A percentile compares a stretch with the other conserved stretches of the same genome.
Evolutionary conservation across 2,113 vertebrate species (phyloP).

Genomic region (Baryphthengus martii): DNA sequence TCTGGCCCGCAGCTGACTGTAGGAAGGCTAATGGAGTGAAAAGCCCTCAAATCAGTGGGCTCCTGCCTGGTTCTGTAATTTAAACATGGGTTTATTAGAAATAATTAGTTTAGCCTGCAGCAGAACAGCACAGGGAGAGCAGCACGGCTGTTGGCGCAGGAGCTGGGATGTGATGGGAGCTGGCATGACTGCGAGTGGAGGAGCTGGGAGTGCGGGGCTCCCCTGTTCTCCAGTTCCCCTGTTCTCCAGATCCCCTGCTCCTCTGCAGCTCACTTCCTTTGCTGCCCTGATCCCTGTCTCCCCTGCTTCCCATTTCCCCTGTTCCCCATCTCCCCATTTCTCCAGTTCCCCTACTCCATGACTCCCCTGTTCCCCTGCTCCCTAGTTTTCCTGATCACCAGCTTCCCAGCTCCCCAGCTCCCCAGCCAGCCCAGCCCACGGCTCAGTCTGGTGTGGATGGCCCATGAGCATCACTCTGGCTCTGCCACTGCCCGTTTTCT

Average conservation of each 20-base stretch:
- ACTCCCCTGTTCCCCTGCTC: neutral
- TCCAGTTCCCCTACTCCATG: rapidly evolving
- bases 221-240: neutral
- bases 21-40: neutral
- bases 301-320: rapidly evolving
- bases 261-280: too few species aligned
- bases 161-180: neutral
- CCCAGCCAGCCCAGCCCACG: rapidly evolving
- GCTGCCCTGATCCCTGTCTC: too few species aligned
- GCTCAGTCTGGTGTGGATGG: neutral
- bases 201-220: neutral
- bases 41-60: neutral
- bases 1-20: neutral
- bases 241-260: neutral
- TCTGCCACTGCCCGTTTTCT: rapidly evolving
- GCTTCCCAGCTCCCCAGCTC: neutral
- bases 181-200: rapidly evolving
- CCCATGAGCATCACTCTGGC: neutral
- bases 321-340: neutral
- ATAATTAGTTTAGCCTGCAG: neutral
- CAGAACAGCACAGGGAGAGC: neutral
- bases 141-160: neutral
- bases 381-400: neutral
- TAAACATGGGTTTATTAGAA: neutral
- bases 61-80: neutral